Evolutionary conservation across 2,888 invertebrate genomes (phyloP).

Genomic region (Kryphioiulus occultus): DNA sequence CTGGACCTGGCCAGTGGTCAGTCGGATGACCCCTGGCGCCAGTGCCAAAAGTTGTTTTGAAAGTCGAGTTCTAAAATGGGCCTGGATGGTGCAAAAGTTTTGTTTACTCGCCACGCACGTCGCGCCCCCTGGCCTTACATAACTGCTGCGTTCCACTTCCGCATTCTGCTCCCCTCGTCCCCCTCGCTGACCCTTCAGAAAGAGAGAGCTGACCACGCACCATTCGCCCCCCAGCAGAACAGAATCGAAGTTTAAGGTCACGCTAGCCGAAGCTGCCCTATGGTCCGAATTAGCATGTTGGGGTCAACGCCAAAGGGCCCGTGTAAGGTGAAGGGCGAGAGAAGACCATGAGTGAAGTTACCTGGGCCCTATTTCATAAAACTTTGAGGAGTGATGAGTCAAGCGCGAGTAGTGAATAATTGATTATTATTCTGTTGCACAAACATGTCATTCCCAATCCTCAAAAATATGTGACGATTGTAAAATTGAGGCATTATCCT

Average conservation of each 20-base stretch:
- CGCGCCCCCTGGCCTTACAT: constrained; percentile 5
- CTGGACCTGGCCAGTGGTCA: background rate
- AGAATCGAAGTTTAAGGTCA: background rate
- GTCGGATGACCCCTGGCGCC: background rate
- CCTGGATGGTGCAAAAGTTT: background rate
- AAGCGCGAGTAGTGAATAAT: no score
- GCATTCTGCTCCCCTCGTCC: background rate
- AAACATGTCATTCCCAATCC: no score
- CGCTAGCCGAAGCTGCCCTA: background rate
- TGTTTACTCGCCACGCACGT: background rate
- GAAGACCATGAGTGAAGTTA: background rate
- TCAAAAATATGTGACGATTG: no score
- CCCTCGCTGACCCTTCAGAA: background rate
- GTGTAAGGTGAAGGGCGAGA: background rate
- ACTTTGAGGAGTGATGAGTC: no score
- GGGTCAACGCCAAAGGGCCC: background rate
- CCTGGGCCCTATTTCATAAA: no score
- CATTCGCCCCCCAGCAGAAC: background rate
- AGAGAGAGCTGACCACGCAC: background rate
- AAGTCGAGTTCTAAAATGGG: background rate
- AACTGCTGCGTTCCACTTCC: background rate
- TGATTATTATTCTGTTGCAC: no score
- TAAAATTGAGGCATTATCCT: no score
- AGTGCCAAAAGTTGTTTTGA: background rate
- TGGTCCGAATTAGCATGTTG: background rate